Evolutionary conservation across 2,888 invertebrate species (phyloP).

Genomic region (Atrina japonica): DNA sequence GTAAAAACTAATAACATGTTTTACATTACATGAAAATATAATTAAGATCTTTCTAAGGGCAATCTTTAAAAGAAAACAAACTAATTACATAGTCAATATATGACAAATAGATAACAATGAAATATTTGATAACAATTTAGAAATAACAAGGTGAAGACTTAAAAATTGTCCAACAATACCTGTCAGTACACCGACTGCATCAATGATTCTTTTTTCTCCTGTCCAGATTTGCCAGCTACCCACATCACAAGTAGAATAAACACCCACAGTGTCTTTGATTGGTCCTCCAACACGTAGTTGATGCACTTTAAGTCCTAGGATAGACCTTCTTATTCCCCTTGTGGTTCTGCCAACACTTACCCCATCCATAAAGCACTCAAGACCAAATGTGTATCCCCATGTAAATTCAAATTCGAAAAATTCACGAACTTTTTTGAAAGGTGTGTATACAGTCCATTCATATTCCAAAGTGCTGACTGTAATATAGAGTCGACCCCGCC

Average conservation of each 20-base stretch:
- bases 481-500: constrained; percentile 46
- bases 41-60: no score
- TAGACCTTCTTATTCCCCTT: constrained; percentile 24
- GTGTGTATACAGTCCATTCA: constrained; percentile 53
- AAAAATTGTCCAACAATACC: constrained; percentile 15
- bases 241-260: constrained; percentile 26
- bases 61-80: no score
- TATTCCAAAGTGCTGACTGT: constrained; percentile 47
- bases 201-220: constrained; percentile 20
- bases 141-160: no score
- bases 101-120: no score
- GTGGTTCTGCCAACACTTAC: constrained; percentile 22
- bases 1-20: no score
- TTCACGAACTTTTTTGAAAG: constrained; percentile 18
- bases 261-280: constrained; percentile 8
- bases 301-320: constrained; percentile 12
- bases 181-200: constrained; percentile 32
- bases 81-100: no score
- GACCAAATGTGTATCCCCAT: constrained; percentile 31
- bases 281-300: constrained; percentile 30
- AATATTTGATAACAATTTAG: no score
- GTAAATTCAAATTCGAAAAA: constrained; percentile 41
- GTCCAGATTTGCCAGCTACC: constrained; percentile 33
- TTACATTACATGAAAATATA: no score
- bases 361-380: constrained; percentile 40